phyloP scores from a whole-genome alignment of 1,140 invertebrate genomes.

The Drosophila murphyi region DNA sequence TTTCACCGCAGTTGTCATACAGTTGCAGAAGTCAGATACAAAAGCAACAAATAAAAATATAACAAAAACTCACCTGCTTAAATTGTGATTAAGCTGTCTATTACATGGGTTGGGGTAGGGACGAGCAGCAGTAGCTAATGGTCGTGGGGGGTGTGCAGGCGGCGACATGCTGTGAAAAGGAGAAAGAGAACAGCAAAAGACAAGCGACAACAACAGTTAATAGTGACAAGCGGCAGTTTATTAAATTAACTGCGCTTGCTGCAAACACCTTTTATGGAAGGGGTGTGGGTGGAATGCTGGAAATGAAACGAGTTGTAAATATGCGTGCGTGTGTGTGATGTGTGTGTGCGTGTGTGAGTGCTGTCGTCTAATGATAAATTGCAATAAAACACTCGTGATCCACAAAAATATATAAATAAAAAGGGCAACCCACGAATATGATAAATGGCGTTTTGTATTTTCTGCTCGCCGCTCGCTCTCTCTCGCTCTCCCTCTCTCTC shows the following conservation, averaged over 20 bases:
- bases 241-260: constrained; percentile 70
- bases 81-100: constrained; percentile 67
- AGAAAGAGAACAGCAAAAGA: constrained; percentile 43
- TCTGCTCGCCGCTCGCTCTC: constrained; percentile 24
- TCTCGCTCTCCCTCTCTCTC: no score
- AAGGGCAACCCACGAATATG: constrained; percentile 58
- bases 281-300: neutral
- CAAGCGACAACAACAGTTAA: constrained; percentile 67
- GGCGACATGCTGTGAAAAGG: constrained; percentile 64
- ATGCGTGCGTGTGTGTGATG: constrained; percentile 33
- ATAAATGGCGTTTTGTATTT: constrained; percentile 74
- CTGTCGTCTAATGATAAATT: constrained; percentile 78
- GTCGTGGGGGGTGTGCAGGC: constrained; percentile 38
- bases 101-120: neutral
- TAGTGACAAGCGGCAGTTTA: constrained; percentile 72
- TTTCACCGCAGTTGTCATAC: neutral
- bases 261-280: constrained; percentile 40
- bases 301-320: constrained; percentile 66
- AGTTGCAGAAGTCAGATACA: neutral
- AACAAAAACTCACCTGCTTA: constrained; percentile 21
- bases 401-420: constrained; percentile 40
- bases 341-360: constrained; percentile 41
- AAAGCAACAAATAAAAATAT: constrained; percentile 12
- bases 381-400: constrained; percentile 80
- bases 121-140: constrained; percentile 7